Percentiles rank a stretch among this genome's conserved stretches.
Conservation (phyloP, 64 coral and sea anemone genomes). For the Orbicella faveolata region DNA sequence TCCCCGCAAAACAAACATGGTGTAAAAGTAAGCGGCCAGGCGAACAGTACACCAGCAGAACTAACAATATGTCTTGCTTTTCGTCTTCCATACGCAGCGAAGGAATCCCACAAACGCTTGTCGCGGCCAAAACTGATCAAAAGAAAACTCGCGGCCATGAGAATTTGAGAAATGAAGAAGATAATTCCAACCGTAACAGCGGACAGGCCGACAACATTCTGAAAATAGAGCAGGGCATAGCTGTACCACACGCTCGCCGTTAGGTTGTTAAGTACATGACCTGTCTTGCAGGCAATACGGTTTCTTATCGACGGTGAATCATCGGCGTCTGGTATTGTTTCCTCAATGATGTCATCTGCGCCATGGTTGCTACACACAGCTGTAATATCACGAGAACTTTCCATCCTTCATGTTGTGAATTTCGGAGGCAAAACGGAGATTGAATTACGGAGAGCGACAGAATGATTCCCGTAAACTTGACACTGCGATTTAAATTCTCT, state of each 20-base stretch:
- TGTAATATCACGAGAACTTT: slow-evolving; percentile 17
- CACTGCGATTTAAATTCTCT: background rate
- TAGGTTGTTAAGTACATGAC: slow-evolving; percentile 34
- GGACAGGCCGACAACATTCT: slow-evolving; percentile 10
- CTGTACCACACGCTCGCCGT: slow-evolving; percentile 51
- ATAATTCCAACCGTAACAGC: slow-evolving; percentile 25
- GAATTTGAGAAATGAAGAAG: slow-evolving; percentile 53
- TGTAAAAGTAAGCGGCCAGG: slow-evolving; percentile 47
- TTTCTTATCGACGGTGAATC: slow-evolving; percentile 9
- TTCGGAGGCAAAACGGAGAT: background rate
- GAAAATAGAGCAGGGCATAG: slow-evolving; percentile 43
- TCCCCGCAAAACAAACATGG: slow-evolving; percentile 43
- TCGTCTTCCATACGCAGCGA: slow-evolving; percentile 6
- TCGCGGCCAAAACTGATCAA: slow-evolving; percentile 9
- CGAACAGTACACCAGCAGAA: slow-evolving; percentile 40
- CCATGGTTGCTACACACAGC: slow-evolving; percentile 14
- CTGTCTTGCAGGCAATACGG: slow-evolving; percentile 28
- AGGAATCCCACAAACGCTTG: background rate
- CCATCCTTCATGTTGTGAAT: background rate
- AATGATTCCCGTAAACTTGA: background rate
- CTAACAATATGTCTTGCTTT: slow-evolving; percentile 39
- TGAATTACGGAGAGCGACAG: background rate
- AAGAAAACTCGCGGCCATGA: slow-evolving; percentile 20
- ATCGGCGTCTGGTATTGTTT: background rate
- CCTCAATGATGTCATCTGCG: slow-evolving; percentile 21